Evolutionary conservation across 2,888 invertebrate genomes (phyloP).

Genomic region (Nesidiocoris tenuis): DNA sequence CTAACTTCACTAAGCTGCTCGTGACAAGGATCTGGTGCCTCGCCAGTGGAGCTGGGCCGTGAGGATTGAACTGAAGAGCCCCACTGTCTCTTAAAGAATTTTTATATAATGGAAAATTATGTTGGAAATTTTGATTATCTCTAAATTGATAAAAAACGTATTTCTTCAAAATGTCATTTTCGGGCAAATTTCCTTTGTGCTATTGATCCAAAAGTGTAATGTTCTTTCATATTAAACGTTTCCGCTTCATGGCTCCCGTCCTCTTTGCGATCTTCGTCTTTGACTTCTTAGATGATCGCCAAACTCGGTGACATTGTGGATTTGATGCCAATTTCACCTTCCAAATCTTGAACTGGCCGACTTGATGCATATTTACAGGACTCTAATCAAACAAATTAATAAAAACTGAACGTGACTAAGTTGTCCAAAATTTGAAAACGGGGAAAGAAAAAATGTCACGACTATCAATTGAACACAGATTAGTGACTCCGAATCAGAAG

Average conservation of each 20-base stretch:
- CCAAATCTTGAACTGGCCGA: conserved; percentile 14
- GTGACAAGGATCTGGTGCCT: too few relatives aligned
- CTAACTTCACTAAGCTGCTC: too few relatives aligned
- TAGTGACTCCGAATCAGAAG: too few relatives aligned
- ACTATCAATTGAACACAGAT: conserved; percentile 18
- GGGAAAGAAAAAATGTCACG: conserved; percentile 4
- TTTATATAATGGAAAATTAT: too few relatives aligned
- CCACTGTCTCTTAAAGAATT: too few relatives aligned
- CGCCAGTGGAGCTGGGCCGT: too few relatives aligned
- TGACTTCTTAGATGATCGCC: conserved; percentile 3
- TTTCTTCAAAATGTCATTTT: too few relatives aligned
- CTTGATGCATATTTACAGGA: background rate
- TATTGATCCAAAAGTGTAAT: too few relatives aligned
- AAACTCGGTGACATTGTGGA: conserved; percentile 5
- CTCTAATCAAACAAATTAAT: background rate
- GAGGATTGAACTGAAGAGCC: too few relatives aligned
- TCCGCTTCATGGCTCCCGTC: conserved; percentile 54
- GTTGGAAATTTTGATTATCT: too few relatives aligned
- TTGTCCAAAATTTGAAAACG: background rate
- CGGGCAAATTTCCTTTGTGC: too few relatives aligned
- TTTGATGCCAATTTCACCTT: conserved; percentile 17
- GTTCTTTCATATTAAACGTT: conserved; percentile 73
- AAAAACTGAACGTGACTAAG: background rate
- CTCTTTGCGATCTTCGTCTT: conserved; percentile 11
- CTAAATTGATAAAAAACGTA: too few relatives aligned